Percentiles rank a stretch among this genome's conserved stretches.
Conservation (phyloP, 2,113 vertebrate genomes). For the Gambusia affinis region DNA sequence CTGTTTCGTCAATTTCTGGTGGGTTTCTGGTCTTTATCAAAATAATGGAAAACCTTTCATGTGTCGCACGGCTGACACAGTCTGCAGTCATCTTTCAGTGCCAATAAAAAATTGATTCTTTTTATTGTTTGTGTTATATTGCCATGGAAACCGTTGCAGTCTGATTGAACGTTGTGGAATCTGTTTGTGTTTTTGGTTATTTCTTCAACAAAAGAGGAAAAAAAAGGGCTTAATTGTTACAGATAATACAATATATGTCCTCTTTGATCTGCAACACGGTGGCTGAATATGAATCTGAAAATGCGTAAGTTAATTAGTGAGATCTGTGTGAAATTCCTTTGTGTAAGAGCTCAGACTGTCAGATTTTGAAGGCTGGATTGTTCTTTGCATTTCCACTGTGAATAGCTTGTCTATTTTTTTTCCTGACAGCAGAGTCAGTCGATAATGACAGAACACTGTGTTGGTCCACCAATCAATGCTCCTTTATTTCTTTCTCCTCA, state of each 20-base stretch:
- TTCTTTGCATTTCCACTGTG: slow-evolving; percentile 31
- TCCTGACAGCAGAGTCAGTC: slow-evolving; percentile 50
- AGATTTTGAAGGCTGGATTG: slow-evolving; percentile 25
- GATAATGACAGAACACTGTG: slow-evolving; percentile 49
- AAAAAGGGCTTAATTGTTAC: slow-evolving; percentile 8
- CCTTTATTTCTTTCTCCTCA: slow-evolving; percentile 31
- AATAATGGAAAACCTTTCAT: slow-evolving; percentile 60
- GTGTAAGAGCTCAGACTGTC: slow-evolving; percentile 10
- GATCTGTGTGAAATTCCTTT: background rate
- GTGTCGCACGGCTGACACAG: slow-evolving; percentile 46
- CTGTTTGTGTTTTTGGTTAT: slow-evolving; percentile 14
- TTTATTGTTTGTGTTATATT: slow-evolving; percentile 29
- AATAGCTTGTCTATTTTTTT: slow-evolving; percentile 30
- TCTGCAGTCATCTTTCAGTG: slow-evolving; percentile 39
- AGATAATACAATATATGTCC: background rate
- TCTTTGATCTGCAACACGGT: background rate
- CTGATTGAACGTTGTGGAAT: slow-evolving; percentile 17
- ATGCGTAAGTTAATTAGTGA: background rate
- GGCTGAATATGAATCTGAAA: slow-evolving; percentile 13
- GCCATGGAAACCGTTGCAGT: slow-evolving; percentile 28
- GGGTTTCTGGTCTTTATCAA: slow-evolving; percentile 47
- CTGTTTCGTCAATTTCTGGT: slow-evolving; percentile 33
- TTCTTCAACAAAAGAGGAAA: background rate
- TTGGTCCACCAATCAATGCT: slow-evolving; percentile 44
- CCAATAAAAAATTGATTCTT: slow-evolving; percentile 25